These are phyloP conservation scores for Ptychochromis oligacanthus DNA, from an alignment of 2,113 vertebrate species.

Conservation along the genomic window DNA sequence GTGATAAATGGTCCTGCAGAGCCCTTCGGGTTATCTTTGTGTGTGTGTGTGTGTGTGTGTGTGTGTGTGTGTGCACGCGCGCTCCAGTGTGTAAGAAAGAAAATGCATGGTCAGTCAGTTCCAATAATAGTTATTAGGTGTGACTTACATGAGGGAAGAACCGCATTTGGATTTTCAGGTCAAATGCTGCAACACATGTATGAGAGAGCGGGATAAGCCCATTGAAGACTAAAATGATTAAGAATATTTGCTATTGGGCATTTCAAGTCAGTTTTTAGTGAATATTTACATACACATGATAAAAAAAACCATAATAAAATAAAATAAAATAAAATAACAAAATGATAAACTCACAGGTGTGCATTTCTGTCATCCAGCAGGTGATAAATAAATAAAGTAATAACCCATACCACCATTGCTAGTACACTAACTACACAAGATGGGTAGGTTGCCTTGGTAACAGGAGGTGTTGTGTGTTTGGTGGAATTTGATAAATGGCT, in stretches of 20 bases:
- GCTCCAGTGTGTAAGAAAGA: neutral
- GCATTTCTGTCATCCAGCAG: neutral
- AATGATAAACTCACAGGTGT: neutral
- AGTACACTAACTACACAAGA: neutral
- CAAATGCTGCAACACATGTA: slow-evolving; percentile 6
- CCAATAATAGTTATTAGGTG: neutral
- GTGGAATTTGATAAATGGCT: neutral
- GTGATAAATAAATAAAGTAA: neutral
- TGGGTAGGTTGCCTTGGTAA: slow-evolving; percentile 9
- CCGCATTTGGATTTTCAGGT: neutral
- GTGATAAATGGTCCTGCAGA: slow-evolving; percentile 53
- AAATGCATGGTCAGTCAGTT: neutral
- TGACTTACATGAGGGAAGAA: neutral
- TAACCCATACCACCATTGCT: neutral
- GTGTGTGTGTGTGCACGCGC: slow-evolving; percentile 6
- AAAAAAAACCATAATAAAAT: too few relatives aligned
- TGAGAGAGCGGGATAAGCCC: neutral
- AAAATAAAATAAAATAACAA: neutral
- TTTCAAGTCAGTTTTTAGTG: neutral
- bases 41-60: neutral
- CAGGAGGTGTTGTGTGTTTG: neutral
- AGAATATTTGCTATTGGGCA: neutral
- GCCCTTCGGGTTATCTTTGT: slow-evolving; percentile 18
- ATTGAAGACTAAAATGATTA: neutral
- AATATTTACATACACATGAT: too few relatives aligned